These are phyloP conservation scores for Leptinotarsa texana DNA, from an alignment of 1,140 invertebrate species.

Conservation along the genomic window DNA sequence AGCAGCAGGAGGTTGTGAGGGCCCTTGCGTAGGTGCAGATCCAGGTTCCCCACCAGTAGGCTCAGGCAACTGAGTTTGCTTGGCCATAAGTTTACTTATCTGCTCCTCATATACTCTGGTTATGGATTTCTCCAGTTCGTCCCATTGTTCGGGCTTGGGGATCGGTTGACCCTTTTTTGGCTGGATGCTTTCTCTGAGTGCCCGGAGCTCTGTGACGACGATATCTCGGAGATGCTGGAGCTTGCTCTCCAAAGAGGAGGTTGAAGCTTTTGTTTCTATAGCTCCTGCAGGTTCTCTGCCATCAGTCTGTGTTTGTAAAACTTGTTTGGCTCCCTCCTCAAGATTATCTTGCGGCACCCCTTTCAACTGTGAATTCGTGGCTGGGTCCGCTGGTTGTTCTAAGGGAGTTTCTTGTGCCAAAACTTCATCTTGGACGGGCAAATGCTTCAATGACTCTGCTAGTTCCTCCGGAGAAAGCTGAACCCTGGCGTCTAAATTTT, in stretches of 20 bases:
- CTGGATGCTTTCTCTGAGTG: slow-evolving; percentile 36
- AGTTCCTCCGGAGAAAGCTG: not conserved
- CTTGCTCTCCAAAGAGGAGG: not conserved
- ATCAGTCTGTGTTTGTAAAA: not conserved
- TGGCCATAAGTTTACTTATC: slow-evolving; percentile 23
- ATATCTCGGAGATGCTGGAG: slow-evolving; percentile 32
- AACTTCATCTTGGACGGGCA: not conserved
- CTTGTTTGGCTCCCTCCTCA: not conserved
- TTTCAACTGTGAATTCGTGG: not conserved
- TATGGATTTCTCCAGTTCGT: slow-evolving; percentile 36
- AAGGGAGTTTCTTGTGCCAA: slow-evolving; percentile 5
- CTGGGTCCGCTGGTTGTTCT: not conserved
- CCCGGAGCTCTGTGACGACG: slow-evolving; percentile 34
- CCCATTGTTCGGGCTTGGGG: slow-evolving; percentile 39
- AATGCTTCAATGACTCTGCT: not conserved
- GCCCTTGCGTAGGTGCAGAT: not conserved
- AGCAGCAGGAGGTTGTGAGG: not conserved
- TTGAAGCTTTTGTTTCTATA: not conserved
- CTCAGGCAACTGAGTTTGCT: slow-evolving; percentile 12
- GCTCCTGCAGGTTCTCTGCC: not conserved
- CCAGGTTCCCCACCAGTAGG: not conserved
- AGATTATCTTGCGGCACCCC: not conserved
- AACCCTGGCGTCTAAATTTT: not conserved
- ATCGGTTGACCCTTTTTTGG: slow-evolving; percentile 21
- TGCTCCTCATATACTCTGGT: slow-evolving; percentile 28